Base-by-base conservation (phyloP, 2,113 vertebrate species). In the Myrmecobius fasciatus region DNA sequence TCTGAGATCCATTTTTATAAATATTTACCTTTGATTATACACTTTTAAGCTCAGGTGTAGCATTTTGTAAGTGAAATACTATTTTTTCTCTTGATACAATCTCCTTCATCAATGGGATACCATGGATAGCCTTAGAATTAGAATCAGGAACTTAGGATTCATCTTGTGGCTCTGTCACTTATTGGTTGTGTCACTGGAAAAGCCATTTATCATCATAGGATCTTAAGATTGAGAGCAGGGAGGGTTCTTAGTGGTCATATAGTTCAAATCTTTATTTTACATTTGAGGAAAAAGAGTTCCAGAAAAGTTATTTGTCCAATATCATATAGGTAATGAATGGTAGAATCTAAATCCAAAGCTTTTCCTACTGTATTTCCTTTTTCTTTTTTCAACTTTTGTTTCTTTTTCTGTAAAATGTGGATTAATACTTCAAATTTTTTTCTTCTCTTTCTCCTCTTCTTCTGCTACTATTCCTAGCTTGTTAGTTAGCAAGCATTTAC, bases 61-160 rank as follows among this genome's bases (percentile, higher is more conserved):
- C 95, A 95, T 96, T 97, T 97, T 96, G 96, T 92, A 97, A 97
- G 96, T 95, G 97, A 97, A 97, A 94, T 94, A 94, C 94, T 97
- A 95, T 97, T 93, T 91, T 97, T 53, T 96, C 95, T 92, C 93
- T 51, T 94, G 91, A 26, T 83, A n/a, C 5, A 83, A 8, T 43
- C 1, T 83, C 36, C 67, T 83, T 43, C 20, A 83, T n/a, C 67
- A 83, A 0, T 83, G n/a, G 43, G 36, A n/a, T 22, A 83, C 20
- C 67, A 75, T 83, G 17, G 17, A 83, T 43, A 43, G n/a, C 17
- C 36, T 6, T 83, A 2, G 17, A 83, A 6, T 43, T 83, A 83
- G 67, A 83, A 36, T 83, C 36, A 43, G 67, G 36, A 83, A 17
- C 36, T 1, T 20, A n/a, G 67, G 67, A 31, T 67, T 43, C 67